Evolutionary conservation across 1,140 invertebrate species (phyloP), one percentile per base, ranked within the genome.

Genomic region (Sycophila sp.): DNA sequence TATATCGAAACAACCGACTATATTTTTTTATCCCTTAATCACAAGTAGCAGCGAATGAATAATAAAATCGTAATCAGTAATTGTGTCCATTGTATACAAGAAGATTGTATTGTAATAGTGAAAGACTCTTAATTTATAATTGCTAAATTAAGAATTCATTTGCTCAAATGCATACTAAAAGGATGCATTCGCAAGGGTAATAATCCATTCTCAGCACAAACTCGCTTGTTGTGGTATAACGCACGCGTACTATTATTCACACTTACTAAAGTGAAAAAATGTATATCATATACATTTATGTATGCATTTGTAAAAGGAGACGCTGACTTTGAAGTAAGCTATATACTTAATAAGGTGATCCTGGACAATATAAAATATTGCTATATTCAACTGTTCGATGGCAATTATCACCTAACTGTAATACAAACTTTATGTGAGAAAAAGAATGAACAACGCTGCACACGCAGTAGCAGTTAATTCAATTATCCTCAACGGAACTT

Each of bases 21-120:
- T 15, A 36, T 19, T 60, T n/a, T n/a, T n/a, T n/a, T 47, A 15
- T 58, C 24, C 38, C 28, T 45, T 58, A 68, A 38, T 59, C 51
- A 49, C 40, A 59, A 59, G 32, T 51, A 36, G 6, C n/a, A 24
- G n/a, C 38, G 30, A 38, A 26, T 30, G 30, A 60, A 60, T 17
- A 30, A 62, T 69, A 47, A 59, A 60, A 69, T 69, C 24, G 42
- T 28, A 69, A 51, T 69, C 6, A 15, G 13, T 22, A 59, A 58
- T 56, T 60, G 30, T 60, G 56, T 60, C 32, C 42, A 69, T 68
- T 49, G 53, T 67, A 36, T 67, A 58, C 65, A 58, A 58, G 51
- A 56, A 42, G 32, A 56, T 30, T 24, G 36, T 17, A 56, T 10
- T 24, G 34, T 13, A 36, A 19, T 1, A 13, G 42, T 0, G 22